A percentile compares a stretch with the other conserved stretches of the same genome.
Conservation (phyloP, 2,797 vertebrate genomes). For the Brotula barbata region DNA sequence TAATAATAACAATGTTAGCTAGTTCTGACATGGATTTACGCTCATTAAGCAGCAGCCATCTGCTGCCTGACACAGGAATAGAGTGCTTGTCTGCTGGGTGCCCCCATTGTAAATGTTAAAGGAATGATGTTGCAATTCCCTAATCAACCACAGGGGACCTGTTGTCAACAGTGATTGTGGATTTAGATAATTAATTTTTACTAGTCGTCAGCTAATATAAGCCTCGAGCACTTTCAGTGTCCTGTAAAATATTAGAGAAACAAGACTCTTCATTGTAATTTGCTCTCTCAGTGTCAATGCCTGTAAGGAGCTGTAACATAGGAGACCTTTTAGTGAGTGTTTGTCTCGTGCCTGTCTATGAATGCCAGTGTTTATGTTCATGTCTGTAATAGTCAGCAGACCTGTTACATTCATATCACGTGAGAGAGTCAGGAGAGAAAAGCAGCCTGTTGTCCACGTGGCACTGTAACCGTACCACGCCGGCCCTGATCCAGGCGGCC, state of each 20-base stretch:
- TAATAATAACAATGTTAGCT: neutral
- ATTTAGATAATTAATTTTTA: too few relatives aligned
- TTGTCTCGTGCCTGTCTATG: neutral
- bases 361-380: constrained; percentile 19
- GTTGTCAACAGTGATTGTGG: neutral
- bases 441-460: constrained; percentile 47
- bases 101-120: too few relatives aligned
- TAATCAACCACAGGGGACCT: neutral
- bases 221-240: too few relatives aligned
- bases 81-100: too few relatives aligned
- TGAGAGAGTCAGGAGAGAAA: constrained; percentile 47
- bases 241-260: neutral
- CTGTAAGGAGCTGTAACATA: neutral
- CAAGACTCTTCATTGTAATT: neutral
- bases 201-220: too few relatives aligned
- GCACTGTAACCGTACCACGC: constrained; percentile 52
- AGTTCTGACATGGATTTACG: too few relatives aligned
- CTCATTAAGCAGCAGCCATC: too few relatives aligned
- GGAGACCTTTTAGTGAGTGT: neutral
- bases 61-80: too few relatives aligned
- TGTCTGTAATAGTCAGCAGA: constrained; percentile 15
- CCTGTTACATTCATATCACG: constrained; percentile 40
- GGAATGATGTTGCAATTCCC: too few relatives aligned
- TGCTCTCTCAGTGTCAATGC: neutral
- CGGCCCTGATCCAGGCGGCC: constrained; percentile 65